These are phyloP conservation scores for Neodontobutis hainanensis DNA, from an alignment of 2,113 vertebrate genomes.

Conservation along the genomic window DNA sequence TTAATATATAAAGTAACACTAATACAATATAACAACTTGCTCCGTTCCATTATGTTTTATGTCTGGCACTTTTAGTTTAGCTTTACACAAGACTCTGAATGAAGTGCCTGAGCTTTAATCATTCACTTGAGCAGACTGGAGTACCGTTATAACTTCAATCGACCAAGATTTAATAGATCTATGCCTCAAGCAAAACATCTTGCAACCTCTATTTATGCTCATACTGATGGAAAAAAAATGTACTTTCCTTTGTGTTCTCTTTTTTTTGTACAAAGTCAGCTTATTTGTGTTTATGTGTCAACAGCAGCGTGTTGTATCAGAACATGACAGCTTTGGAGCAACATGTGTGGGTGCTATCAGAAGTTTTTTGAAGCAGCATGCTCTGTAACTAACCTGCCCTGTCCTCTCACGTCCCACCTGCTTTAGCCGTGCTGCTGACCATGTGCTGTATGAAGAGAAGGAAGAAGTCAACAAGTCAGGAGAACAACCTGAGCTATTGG, in stretches of 20 bases:
- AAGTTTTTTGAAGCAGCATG: constrained; percentile 35
- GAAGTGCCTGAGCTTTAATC: no score
- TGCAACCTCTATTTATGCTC: not conserved
- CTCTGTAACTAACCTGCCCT: not conserved
- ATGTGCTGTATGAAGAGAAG: constrained; percentile 95
- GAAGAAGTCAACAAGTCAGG: constrained; percentile 93
- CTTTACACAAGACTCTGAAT: no score
- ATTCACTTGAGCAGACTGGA: no score
- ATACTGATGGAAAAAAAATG: not conserved
- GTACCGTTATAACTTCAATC: not conserved
- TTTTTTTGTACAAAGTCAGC: no score
- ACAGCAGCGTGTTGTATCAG: constrained; percentile 13
- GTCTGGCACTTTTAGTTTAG: no score
- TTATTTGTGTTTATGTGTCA: no score
- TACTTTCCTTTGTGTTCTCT: no score
- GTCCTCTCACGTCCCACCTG: constrained; percentile 38
- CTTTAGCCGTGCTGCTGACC: constrained; percentile 91
- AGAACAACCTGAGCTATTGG: constrained; percentile 99
- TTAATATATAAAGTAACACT: no score
- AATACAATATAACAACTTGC: no score
- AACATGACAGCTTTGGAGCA: constrained; percentile 2
- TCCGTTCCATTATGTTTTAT: no score
- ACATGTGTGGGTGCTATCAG: constrained; percentile 17
- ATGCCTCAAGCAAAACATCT: not conserved
- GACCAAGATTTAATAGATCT: not conserved